phyloP scores from a whole-genome alignment of 2,113 vertebrate genomes.

The Brienomyrus brachyistius region DNA sequence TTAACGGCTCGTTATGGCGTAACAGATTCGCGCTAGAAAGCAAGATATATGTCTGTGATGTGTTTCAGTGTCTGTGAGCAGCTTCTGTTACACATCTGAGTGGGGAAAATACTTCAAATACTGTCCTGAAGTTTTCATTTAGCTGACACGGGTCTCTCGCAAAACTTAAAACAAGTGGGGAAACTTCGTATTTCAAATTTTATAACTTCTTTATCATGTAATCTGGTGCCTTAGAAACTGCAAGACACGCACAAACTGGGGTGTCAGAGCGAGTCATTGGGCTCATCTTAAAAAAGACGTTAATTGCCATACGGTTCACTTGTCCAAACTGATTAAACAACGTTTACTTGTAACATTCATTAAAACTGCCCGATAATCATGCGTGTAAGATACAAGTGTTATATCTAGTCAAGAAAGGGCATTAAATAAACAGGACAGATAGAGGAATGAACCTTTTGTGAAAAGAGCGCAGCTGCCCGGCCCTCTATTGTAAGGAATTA shows the following conservation, averaged over 20 bases:
- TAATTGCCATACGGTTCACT: slow-evolving; percentile 3
- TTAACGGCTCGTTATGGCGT: background rate
- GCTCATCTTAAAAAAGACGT: background rate
- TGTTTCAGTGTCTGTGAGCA: background rate
- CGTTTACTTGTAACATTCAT: slow-evolving; percentile 55
- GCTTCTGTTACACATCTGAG: background rate
- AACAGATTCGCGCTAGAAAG: background rate
- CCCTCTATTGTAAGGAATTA: slow-evolving; percentile 70
- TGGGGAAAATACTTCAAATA: background rate
- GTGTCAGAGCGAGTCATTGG: background rate
- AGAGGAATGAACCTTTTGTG: slow-evolving; percentile 78
- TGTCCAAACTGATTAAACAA: slow-evolving; percentile 17
- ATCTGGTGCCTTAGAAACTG: slow-evolving; percentile 5
- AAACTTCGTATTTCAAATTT: background rate
- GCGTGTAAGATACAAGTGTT: slow-evolving; percentile 54
- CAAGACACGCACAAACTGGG: background rate
- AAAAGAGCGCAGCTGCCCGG: slow-evolving; percentile 73
- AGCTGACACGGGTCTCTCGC: background rate
- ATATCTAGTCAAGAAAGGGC: slow-evolving; percentile 66
- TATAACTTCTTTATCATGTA: background rate
- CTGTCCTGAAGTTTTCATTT: background rate
- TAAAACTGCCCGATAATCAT: slow-evolving; percentile 66
- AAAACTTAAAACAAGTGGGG: background rate
- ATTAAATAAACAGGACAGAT: slow-evolving; percentile 80
- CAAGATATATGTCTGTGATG: background rate